Percentiles rank a stretch among this genome's conserved stretches.
phyloP scores from a whole-genome alignment of 2,797 vertebrate species.

The Alcedo quadribrachys region DNA sequence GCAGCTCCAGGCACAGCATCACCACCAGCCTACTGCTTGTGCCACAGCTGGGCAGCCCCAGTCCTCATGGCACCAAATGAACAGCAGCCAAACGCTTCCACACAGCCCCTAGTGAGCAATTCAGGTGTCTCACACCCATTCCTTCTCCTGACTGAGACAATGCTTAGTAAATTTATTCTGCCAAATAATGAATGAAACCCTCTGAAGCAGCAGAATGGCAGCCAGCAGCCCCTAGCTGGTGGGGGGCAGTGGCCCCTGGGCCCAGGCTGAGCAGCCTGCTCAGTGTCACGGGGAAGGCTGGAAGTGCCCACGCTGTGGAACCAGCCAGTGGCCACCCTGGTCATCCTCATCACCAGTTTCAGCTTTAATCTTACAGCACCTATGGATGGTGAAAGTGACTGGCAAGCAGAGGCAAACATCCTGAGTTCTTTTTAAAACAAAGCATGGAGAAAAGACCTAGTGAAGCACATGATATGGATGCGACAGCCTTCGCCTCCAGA shows the following conservation, averaged over 20 bases:
- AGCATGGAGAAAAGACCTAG: not conserved
- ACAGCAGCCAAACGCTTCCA: not conserved
- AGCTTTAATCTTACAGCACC: slow-evolving; percentile 26
- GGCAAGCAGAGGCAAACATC: not conserved
- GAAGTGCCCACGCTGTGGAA: not conserved
- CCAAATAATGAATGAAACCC: fast-evolving
- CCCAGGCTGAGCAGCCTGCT: not conserved
- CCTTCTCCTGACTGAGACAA: not conserved
- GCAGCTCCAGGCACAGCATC: not conserved
- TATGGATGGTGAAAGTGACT: not conserved
- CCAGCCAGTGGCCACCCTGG: fast-evolving
- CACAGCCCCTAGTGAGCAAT: fast-evolving
- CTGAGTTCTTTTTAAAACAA: not conserved
- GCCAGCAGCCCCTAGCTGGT: not conserved
- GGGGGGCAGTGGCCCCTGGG: fast-evolving
- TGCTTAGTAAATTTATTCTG: not conserved
- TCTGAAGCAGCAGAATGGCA: not conserved
- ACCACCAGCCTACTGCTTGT: fast-evolving
- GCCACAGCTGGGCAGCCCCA: not conserved
- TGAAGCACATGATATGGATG: not conserved
- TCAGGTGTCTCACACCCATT: fast-evolving
- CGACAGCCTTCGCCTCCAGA: not conserved
- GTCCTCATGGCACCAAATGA: not conserved
- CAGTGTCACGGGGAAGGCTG: not conserved
- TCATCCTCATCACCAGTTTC: not conserved